These are phyloP conservation scores for Lasaia peninsularis DNA, from an alignment of 1,140 invertebrate species.

Conservation along the genomic window DNA sequence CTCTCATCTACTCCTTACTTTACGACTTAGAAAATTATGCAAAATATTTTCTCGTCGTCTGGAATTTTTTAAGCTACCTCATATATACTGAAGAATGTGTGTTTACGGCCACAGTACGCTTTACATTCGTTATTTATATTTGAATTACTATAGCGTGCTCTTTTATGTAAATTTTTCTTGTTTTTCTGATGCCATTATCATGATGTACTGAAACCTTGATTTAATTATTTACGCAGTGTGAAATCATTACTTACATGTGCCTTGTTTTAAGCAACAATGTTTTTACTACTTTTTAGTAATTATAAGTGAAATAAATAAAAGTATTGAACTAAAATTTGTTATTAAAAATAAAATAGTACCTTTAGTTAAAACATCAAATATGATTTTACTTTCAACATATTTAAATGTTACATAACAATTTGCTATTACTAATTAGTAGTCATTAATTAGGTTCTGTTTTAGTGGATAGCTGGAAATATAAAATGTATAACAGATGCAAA, in stretches of 20 bases:
- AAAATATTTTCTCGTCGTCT: background rate
- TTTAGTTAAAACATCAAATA: no score
- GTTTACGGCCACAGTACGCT: background rate
- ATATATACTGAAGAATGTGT: conserved; percentile 4
- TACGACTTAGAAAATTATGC: conserved; percentile 10
- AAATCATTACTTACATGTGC: conserved; percentile 24
- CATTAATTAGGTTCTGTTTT: no score
- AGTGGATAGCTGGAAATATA: no score
- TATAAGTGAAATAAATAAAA: background rate
- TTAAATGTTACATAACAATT: no score
- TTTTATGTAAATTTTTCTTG: conserved; percentile 51
- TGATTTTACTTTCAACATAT: no score
- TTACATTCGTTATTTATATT: conserved; percentile 7
- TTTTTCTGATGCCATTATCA: conserved; percentile 42
- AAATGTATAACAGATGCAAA: no score
- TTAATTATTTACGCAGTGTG: conserved; percentile 49
- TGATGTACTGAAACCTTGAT: conserved; percentile 43
- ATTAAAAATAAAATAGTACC: no score
- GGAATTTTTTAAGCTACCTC: conserved; percentile 9
- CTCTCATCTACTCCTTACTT: background rate
- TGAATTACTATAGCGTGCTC: conserved; percentile 39
- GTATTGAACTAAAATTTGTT: no score
- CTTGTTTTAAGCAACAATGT: background rate
- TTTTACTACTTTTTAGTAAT: background rate
- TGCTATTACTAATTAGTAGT: no score